phyloP scores from a whole-genome alignment of 2,888 invertebrate species.

The Tetheella fluctuosa region DNA sequence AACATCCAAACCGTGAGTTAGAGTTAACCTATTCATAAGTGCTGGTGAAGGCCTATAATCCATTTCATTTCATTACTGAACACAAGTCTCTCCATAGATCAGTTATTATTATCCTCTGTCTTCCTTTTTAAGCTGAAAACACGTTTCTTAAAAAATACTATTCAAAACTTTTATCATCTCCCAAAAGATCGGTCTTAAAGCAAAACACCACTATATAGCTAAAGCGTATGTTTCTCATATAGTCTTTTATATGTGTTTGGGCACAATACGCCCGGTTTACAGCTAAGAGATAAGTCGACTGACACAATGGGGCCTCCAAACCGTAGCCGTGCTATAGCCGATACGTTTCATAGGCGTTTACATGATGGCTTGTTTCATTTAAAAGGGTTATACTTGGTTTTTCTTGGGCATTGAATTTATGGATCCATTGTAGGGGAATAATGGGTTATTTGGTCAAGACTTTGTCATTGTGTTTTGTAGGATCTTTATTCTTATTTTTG shows the following conservation, averaged over 20 bases:
- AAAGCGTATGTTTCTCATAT: not conserved
- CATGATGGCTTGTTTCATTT: constrained; percentile 20
- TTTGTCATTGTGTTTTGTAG: not conserved
- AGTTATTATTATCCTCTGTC: too few species aligned
- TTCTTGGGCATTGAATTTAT: not conserved
- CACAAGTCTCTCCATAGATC: too few species aligned
- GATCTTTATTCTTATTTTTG: too few species aligned
- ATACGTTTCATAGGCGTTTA: constrained; percentile 35
- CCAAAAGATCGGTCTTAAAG: not conserved
- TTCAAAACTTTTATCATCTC: not conserved
- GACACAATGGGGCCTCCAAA: constrained; percentile 35
- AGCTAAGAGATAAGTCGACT: constrained; percentile 45
- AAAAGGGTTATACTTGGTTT: constrained; percentile 9
- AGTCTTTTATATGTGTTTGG: constrained; percentile 24
- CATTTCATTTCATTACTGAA: too few species aligned
- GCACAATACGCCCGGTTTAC: constrained; percentile 52
- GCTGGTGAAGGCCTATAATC: too few species aligned
- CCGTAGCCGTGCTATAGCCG: not conserved
- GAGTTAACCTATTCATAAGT: too few species aligned
- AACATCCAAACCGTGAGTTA: too few species aligned
- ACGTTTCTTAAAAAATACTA: not conserved
- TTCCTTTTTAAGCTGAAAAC: not conserved
- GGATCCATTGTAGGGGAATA: not conserved
- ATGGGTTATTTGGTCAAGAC: not conserved
- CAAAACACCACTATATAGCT: not conserved